Percentiles rank a stretch among this genome's conserved stretches.
phyloP scores from a whole-genome alignment of 2,113 vertebrate species.

The Tupaia chinensis region DNA sequence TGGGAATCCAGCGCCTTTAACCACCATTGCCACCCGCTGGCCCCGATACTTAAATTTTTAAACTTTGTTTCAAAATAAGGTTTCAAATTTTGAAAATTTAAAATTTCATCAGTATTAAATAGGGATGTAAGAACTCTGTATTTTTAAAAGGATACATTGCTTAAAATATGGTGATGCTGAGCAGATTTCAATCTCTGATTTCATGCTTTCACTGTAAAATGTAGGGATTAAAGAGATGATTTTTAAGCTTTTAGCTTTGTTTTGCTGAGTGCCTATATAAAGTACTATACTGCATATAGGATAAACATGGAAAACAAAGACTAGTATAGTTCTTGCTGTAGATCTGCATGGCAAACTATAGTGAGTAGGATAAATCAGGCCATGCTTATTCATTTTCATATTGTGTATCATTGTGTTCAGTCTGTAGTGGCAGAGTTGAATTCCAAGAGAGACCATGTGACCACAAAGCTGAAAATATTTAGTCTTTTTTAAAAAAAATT shows the following conservation, averaged over 20 bases:
- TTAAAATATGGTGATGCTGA: constrained; percentile 12
- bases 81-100: not conserved
- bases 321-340: not conserved
- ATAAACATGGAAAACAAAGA: constrained; percentile 17
- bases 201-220: constrained; percentile 44
- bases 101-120: constrained; percentile 36
- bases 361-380: not conserved
- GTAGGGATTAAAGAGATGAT: not conserved
- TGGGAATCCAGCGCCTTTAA: too few relatives aligned
- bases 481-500: not conserved
- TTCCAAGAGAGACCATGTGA: not conserved
- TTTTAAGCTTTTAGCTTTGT: constrained; percentile 22
- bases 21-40: too few relatives aligned
- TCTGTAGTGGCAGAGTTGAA: not conserved
- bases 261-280: not conserved
- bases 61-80: too few relatives aligned
- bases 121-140: not conserved
- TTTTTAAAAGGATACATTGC: constrained; percentile 3
- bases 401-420: not conserved
- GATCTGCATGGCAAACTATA: not conserved
- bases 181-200: constrained; percentile 7
- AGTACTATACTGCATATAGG: not conserved
- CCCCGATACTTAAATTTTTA: too few relatives aligned
- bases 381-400: not conserved
- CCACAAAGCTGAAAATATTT: constrained; percentile 15